Percentiles rank a stretch among this genome's conserved stretches.
These are phyloP conservation scores for Drosophila ambigua DNA, from an alignment of 1,140 invertebrate genomes.

Conservation along the genomic window DNA sequence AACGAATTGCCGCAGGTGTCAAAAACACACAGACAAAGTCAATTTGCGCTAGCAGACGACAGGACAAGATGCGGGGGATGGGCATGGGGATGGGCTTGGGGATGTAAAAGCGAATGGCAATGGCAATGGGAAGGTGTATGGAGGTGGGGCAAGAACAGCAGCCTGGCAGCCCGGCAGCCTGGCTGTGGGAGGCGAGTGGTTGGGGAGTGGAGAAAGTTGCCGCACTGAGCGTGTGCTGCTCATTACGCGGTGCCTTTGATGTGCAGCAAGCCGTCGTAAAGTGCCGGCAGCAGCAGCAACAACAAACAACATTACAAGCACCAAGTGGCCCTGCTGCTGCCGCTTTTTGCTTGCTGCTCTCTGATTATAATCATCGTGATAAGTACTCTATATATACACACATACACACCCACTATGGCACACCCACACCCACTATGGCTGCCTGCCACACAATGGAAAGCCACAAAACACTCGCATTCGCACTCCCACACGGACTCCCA, in stretches of 20 bases:
- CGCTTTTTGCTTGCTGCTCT: constrained; percentile 35
- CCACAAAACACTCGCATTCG: constrained; percentile 12
- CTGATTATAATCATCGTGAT: constrained; percentile 76
- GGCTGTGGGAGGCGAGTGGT: too few species aligned
- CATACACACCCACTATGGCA: constrained; percentile 15
- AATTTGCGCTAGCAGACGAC: constrained; percentile 70
- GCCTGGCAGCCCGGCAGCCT: too few species aligned
- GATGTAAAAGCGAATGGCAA: background rate
- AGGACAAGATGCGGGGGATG: constrained; percentile 8
- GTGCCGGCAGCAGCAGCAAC: constrained; percentile 62
- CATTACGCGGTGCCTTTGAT: constrained; percentile 80
- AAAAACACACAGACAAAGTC: constrained; percentile 81
- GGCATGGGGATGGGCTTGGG: background rate
- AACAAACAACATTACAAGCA: constrained; percentile 71
- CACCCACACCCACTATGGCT: constrained; percentile 49
- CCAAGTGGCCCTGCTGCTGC: constrained; percentile 69
- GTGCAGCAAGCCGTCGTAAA: constrained; percentile 77
- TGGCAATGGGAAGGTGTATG: background rate
- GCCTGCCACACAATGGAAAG: constrained; percentile 44
- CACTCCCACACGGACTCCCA: background rate
- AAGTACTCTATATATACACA: constrained; percentile 51
- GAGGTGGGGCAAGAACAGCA: too few species aligned
- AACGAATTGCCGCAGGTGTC: constrained; percentile 81
- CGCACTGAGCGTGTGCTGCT: constrained; percentile 62
- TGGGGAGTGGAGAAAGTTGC: constrained; percentile 6